Base-by-base conservation (phyloP, 2,888 invertebrate species). In the Lasius platythorax region DNA sequence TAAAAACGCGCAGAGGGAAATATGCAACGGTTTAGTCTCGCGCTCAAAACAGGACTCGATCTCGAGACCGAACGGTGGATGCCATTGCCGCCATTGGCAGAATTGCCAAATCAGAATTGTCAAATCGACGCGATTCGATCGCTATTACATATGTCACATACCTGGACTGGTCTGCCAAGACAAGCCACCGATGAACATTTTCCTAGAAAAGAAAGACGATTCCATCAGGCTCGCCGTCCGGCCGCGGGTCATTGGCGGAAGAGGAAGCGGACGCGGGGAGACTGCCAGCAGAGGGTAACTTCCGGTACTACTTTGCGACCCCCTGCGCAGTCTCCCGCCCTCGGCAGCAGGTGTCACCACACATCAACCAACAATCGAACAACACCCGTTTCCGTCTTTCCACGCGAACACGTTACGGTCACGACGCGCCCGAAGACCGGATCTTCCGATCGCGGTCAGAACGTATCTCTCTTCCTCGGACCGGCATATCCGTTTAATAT, bases 141-240 rank as follows among this genome's bases (percentile, higher is more conserved):
- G 46, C 76, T 67, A 46, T 28, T 58, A 82, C 9, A 15, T 61
- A 82, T 33, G 18, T 11, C 15, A 85, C 88, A 75, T 97, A 99
- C 99, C 99, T 97, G 99, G 99, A 97, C 99, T 99, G 95, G 99
- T 99, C 97, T 99, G 99, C 99, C 99, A 99, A 96, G 99, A 99
- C 95, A 99, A 97, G 95, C 99, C 99, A 95, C 99, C 99, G 96
- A 99, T 99, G 97, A 99, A 99, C 99, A 99, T 99, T 98, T 99
- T 99, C 96, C 99, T 99, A 97, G 94, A 98, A 98, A 95, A 95
- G 96, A 97, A 96, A 96, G 96, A 96, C 95, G 93, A 93, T 91
- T 92, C 92, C 92, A 88, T 94, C 92, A 94, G 93, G 93, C 92
- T 87, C 89, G 90, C 82, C 86, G 85, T 91, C 88, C 84, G 89